Percentiles rank a stretch among this genome's conserved stretches.
Conservation (phyloP, 1,140 invertebrate genomes). For the Zaprionus capensis region DNA sequence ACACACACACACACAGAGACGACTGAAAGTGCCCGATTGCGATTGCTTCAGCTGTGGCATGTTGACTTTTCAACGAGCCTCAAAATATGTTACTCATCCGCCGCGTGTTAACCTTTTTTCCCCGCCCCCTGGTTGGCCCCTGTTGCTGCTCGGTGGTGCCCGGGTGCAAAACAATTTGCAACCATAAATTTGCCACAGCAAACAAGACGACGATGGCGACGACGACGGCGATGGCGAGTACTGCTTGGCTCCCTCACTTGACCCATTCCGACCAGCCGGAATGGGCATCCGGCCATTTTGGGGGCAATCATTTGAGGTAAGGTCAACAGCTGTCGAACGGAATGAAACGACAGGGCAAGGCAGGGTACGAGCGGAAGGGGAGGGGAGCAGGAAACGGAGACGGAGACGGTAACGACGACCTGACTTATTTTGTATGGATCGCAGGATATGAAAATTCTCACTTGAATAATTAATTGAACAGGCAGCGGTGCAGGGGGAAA, state of each 20-base stretch:
- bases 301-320: slow-evolving; percentile 63
- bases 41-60: slow-evolving; percentile 24
- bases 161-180: slow-evolving; percentile 83
- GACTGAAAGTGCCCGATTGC: not conserved
- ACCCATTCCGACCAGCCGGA: not conserved
- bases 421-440: slow-evolving; percentile 76
- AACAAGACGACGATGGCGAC: slow-evolving; percentile 35
- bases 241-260: not conserved
- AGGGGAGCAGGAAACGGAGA: not conserved
- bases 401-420: slow-evolving; percentile 20
- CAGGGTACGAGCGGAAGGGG: not conserved
- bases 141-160: slow-evolving; percentile 21
- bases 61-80: slow-evolving; percentile 73
- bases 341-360: not conserved
- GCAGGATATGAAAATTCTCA: slow-evolving; percentile 82
- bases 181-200: slow-evolving; percentile 77
- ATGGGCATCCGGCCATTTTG: slow-evolving; percentile 26
- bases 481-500: not conserved
- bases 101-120: slow-evolving; percentile 71
- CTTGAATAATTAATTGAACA: slow-evolving; percentile 84
- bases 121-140: not conserved
- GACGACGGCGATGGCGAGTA: no score
- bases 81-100: slow-evolving; percentile 76
- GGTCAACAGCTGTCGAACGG: slow-evolving; percentile 79
- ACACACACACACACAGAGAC: no score